Evolutionary conservation across 2,888 invertebrate species (phyloP).

Genomic region (Diarsia rubi): DNA sequence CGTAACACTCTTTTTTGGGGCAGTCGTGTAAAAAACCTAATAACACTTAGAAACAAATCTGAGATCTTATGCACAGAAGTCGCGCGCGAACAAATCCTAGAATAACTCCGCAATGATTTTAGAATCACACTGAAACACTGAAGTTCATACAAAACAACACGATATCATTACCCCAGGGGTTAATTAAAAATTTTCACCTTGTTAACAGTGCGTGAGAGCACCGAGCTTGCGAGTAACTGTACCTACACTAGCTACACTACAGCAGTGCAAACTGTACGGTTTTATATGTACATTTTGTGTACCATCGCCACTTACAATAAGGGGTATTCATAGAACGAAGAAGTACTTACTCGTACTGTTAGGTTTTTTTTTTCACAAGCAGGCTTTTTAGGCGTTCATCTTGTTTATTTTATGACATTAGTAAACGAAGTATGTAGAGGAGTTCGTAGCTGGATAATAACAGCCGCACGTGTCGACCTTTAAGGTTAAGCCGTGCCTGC

Average conservation of each 20-base stretch:
- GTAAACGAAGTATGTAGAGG: background rate
- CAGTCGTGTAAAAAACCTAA: too few relatives aligned
- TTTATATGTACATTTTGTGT: background rate
- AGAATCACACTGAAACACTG: background rate
- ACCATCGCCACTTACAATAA: background rate
- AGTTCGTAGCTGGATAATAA: too few relatives aligned
- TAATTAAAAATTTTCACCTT: constrained; percentile 82
- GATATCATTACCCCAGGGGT: constrained; percentile 54
- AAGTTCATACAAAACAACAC: constrained; percentile 7
- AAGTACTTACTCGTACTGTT: too few relatives aligned
- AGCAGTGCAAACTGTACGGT: constrained; percentile 7
- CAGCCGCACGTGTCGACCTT: too few relatives aligned
- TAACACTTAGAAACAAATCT: too few relatives aligned
- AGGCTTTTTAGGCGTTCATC: background rate
- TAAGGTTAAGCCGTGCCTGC: too few relatives aligned
- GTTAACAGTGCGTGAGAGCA: constrained; percentile 57
- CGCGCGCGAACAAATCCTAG: background rate
- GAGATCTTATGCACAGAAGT: too few relatives aligned
- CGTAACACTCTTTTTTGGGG: too few relatives aligned
- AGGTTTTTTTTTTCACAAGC: background rate
- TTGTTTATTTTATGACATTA: background rate
- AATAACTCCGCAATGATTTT: background rate
- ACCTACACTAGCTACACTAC: background rate
- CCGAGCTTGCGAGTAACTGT: constrained; percentile 4
- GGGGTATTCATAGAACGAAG: background rate